phyloP scores from a whole-genome alignment of 2,797 vertebrate species.

The Xiphorhynchus erythropygius region DNA sequence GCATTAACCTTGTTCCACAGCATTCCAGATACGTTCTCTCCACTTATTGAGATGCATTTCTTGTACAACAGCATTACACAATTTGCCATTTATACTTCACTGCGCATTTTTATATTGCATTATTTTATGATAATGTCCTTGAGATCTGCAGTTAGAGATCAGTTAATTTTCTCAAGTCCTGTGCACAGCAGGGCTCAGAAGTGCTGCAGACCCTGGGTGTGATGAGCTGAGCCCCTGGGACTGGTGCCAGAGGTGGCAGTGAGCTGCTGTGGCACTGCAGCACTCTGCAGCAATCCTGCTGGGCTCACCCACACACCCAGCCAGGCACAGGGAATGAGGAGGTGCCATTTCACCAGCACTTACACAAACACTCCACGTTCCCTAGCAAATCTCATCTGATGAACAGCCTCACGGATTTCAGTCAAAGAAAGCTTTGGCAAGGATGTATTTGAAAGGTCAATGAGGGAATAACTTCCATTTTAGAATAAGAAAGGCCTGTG shows the following conservation, averaged over 20 bases:
- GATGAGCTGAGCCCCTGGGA: not conserved
- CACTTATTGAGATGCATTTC: not conserved
- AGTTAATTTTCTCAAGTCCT: not conserved
- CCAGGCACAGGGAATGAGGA: slow-evolving; percentile 14
- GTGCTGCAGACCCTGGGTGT: not conserved
- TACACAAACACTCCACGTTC: not conserved
- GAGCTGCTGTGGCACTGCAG: slow-evolving; percentile 47
- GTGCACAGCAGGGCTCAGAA: not conserved
- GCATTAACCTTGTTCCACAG: not conserved
- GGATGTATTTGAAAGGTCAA: slow-evolving; percentile 1
- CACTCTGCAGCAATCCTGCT: slow-evolving; percentile 54
- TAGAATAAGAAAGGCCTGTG: not conserved
- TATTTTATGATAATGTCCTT: slow-evolving; percentile 32
- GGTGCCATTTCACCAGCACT: not conserved
- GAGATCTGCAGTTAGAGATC: not conserved
- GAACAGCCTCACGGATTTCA: not conserved
- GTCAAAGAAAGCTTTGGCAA: not conserved
- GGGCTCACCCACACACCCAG: not conserved
- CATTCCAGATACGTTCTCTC: slow-evolving; percentile 6
- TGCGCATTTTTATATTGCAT: not conserved
- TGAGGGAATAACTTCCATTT: not conserved
- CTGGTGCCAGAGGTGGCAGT: slow-evolving; percentile 32
- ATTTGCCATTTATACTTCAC: not conserved
- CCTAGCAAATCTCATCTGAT: not conserved
- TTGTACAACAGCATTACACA: not conserved